Base-by-base conservation (phyloP, 2,797 vertebrate genomes). In the Podarcis lilfordi region DNA sequence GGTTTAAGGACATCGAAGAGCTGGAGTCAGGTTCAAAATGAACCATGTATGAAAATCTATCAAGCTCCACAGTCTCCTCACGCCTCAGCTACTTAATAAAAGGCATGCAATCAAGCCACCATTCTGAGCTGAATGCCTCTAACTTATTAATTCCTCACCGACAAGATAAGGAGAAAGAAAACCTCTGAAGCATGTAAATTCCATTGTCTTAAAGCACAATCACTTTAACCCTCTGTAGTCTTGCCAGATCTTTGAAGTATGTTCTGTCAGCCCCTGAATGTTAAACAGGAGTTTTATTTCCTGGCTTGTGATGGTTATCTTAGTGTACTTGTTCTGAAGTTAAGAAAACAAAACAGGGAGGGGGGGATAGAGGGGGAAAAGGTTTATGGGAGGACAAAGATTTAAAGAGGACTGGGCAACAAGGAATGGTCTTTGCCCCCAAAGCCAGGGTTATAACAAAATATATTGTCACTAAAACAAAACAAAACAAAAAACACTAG, bases 181-280 rank as follows among this genome's bases (percentile, higher is more conserved):
- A 91, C 81, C 95, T 94, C 95, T 94, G 95, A 94, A 93, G 96
- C 95, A 96, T 96, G 92, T 91, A 93, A 96, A 96, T 95, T 89
- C 91, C 89, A 92, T 92, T 95, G 94, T 96, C 95, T 95, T 89
- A 87, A 93, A 93, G 89, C 85, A 64, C 87, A 87, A 92, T 87
- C 89, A 87, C 74, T 75, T 94, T 93, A 89, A 95, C 93, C 93
- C 96, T 90, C 85, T 83, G 61, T 68, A 85, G 90, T 84, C 72
- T 59, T 72, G 86, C 79, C 84, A 86, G 87, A 74, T 23, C 0
- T 86, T 71, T 78, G 92, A 94, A 94, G 69, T 5, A 4, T 45
- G 64, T 82, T 66, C 75, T 85, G 55, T 74, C 90, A 93, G 23
- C 83, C 87, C 72, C 89, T 90, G 21, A 93, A 90, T 55, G 68